Evolutionary conservation across 2,888 invertebrate species (phyloP).

Genomic region (Perizoma affinitatum): DNA sequence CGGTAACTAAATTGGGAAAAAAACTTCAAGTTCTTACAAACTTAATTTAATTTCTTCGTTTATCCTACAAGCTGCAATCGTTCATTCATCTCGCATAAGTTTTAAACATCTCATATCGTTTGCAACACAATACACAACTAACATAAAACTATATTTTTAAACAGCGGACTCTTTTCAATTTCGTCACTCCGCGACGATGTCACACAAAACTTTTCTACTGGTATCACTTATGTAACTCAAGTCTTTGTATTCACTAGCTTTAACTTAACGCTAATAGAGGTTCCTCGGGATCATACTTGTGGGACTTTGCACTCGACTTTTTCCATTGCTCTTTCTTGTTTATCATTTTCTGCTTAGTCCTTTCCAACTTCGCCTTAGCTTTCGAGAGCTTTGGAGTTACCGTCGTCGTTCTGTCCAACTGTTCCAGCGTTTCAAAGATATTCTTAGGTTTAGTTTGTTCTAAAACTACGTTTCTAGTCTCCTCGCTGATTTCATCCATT

Average conservation of each 20-base stretch:
- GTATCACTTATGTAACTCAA: conserved; percentile 73
- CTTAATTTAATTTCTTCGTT: conserved; percentile 72
- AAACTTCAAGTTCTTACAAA: conserved; percentile 52
- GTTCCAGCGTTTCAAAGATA: conserved; percentile 91
- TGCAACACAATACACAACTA: conserved; percentile 55
- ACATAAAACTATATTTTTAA: conserved; percentile 62
- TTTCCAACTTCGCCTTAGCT: conserved; percentile 86
- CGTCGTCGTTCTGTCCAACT: conserved; percentile 86
- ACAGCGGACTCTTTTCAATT: conserved; percentile 62
- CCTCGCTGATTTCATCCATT: conserved; percentile 78
- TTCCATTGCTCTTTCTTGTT: conserved; percentile 79
- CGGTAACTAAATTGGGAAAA: conserved; percentile 14
- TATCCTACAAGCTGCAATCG: conserved; percentile 52
- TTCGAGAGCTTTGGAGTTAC: conserved; percentile 79
- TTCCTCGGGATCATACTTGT: conserved; percentile 83
- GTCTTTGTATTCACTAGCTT: conserved; percentile 75
- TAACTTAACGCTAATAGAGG: conserved; percentile 88
- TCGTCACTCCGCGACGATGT: conserved; percentile 52
- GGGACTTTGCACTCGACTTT: conserved; percentile 67
- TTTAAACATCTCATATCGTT: conserved; percentile 40
- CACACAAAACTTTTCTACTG: conserved; percentile 56
- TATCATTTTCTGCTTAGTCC: conserved; percentile 71
- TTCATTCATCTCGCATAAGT: conserved; percentile 51
- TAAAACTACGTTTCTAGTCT: conserved; percentile 69
- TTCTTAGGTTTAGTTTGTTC: conserved; percentile 86